Base-by-base conservation (phyloP, 1,140 invertebrate genomes). In the Hirudo medicinalis region DNA sequence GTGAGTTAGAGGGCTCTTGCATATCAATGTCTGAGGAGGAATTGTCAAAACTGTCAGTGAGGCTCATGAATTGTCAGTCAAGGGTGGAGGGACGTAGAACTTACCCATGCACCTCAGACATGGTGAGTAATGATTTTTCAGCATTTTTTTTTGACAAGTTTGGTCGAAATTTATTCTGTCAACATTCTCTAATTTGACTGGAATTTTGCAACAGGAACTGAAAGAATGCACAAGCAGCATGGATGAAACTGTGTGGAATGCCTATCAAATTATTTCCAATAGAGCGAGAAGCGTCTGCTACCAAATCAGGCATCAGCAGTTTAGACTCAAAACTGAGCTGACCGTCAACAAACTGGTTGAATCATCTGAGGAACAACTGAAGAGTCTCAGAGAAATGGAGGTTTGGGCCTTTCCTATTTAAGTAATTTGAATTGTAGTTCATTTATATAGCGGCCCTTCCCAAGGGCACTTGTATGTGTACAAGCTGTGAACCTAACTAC, bases 241-340 rank as follows among this genome's bases (percentile, higher is more conserved):
- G 87, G 86, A 88, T 79, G 77, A 84, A 36, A 85, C 87, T 75
- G 87, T 85, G 36, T 89, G 88, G 88, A 89, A 88, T 79, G 85
- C 86, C 9, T 89, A 89, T 77, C 87, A 88, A 77, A 82, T 88
- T 70, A 87, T 89, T 78, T 86, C 84, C 72, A 88, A 88, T 75
- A 78, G 88, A 78, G 87, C 87, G 2, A 78, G 87, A 71, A 87
- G 87, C 57, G 86, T 89, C 70, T 89, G 88, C 77, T 88, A 88
- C 77, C 80, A 85, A 53, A 81, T 85, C 27, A 81, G 87, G 57
- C 87, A 87, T 78, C 81, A 84, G 67, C 87, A 88, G 76, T 89
- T 89, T 79, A 80, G 86, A 70, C 86, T 86, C 54, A 78, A 88
- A 43, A 85, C 87, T 36, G 87, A 89, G 79, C 82, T 86, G 75